Base-by-base conservation (phyloP, 30 jellyfish, hydroid and myxozoan species). In the Pelagia noctiluca region DNA sequence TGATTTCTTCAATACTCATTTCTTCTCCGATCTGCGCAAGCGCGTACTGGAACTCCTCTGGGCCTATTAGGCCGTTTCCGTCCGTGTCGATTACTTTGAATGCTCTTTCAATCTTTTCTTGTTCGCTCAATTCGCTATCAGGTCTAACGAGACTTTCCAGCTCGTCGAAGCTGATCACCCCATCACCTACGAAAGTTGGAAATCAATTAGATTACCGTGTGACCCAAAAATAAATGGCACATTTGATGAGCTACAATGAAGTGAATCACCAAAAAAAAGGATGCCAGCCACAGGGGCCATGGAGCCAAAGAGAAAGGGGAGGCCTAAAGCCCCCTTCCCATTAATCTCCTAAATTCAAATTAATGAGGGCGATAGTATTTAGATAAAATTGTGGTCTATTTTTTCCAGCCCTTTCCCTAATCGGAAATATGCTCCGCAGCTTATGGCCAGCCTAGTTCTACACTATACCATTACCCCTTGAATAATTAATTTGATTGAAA, bases 1-100 rank as follows among this genome's bases (percentile, higher is more conserved):
- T 46, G 18, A 81, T 81, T 29, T 81, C 91, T 66, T 66, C 68
- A 16, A 28, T 32, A 3, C 77, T 81, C 49, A 81, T 81, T 13
- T 81, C 91, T 49, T 81, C 91, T 0, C 91, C 91, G 24, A 81
- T 72, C 35, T 81, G 91, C 22, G 72, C 26, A 71, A 81, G 72
- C 0, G 91, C 91, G 66, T 81, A 30, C 16, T 37, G 71, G 4
- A 81, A 38, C 50, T 81, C 91, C 4, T 81, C 84, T 1, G 84
- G 76, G 36, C 91, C 91, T 35, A 81, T 81, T 35, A 81, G 65
- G n/a, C 91, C 91, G 68, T 81, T 68, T 47, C 72, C 42, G 38
- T 81, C 84, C 0, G 91, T 81, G 26, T 81, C 91, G 12, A 81
- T 70, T 35, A 61, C 84, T 1, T 52, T 35, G 69, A 81, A 81